Base-by-base conservation (phyloP, 1,140 invertebrate genomes). In the Chrysomallon squamiferum region DNA sequence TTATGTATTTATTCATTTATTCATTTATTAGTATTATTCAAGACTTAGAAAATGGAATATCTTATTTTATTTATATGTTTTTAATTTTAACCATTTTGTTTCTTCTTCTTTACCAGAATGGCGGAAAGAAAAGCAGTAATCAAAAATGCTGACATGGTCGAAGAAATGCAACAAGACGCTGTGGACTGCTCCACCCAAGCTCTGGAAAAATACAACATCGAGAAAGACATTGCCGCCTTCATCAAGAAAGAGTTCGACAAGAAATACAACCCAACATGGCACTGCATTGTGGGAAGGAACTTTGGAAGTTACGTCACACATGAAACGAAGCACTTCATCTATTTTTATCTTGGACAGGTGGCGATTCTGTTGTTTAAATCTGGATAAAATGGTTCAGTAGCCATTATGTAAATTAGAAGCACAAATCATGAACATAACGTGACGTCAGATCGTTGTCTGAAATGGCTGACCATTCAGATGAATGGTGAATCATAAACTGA, bases 121-220 rank as follows among this genome's bases (percentile, higher is more conserved):
- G 91, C 93, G 83, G 97, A 99, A 87, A 91, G 95, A 86, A 99
- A 99, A 88, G 97, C 97, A 84, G 97, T 99, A 38, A 98, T 99
- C 83, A 99, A 99, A 89, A 99, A 99, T 92, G 98, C 96, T 74
- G 97, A 99, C 86, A 99, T 99, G 97, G 93, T 95, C 66, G 97
- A 99, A 87, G 97, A 99, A 86, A 99, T 99, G 97, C 97, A 99
- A 89, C 97, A 99, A 85, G 97, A 99, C 88, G 96, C 97, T 73
- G 96, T 99, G 6, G 97, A 99, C 84, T 97, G 95, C 86, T 96
- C 97, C 66, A 98, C 96, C 59, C 96, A 98, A 71, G 97, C 97
- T 6, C 89, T 99, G 62, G 97, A 99, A 87, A 99, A 99, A 83
- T 99, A 96, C 87, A 99, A 99, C 86, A 99, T 99, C 86, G 97